Conservation (phyloP, 2,113 vertebrate species). For the Sakesphorus luctuosus region DNA sequence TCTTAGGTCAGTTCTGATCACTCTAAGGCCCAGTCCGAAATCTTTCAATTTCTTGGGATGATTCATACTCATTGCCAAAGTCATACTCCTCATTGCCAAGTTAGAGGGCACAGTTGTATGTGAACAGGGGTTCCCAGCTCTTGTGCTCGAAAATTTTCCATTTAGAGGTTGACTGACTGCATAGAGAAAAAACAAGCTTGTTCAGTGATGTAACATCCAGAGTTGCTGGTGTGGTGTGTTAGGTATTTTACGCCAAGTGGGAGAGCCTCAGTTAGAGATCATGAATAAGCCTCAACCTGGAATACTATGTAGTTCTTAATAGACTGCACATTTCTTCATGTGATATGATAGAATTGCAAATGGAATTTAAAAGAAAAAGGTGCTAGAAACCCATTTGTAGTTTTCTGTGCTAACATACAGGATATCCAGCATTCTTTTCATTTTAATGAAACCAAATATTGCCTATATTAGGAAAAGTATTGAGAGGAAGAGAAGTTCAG, state of each 20-base stretch:
- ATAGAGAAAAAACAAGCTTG: not conserved
- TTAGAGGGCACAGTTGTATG: not conserved
- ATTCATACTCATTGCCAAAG: not conserved
- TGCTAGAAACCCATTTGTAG: not conserved
- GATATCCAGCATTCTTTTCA: fast-evolving
- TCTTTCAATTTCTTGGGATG: not conserved
- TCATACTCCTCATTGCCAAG: not conserved
- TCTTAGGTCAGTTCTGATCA: not conserved
- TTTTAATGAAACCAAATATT: not conserved
- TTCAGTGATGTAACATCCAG: not conserved
- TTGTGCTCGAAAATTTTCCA: not conserved
- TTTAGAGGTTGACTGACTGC: not conserved
- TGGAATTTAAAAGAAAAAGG: not conserved
- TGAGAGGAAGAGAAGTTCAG: not conserved
- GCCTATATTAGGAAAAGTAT: not conserved
- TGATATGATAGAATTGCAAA: not conserved
- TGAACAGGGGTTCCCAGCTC: not conserved
- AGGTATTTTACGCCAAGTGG: not conserved
- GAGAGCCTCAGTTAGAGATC: not conserved
- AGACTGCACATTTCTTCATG: not conserved
- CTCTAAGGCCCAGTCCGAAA: not conserved
- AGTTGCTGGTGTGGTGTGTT: not conserved
- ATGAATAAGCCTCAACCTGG: not conserved
- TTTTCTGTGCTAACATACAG: not conserved
- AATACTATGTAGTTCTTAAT: not conserved